These are phyloP conservation scores for Eospalax fontanierii DNA, from an alignment of 2,797 vertebrate species.

Conservation along the genomic window DNA sequence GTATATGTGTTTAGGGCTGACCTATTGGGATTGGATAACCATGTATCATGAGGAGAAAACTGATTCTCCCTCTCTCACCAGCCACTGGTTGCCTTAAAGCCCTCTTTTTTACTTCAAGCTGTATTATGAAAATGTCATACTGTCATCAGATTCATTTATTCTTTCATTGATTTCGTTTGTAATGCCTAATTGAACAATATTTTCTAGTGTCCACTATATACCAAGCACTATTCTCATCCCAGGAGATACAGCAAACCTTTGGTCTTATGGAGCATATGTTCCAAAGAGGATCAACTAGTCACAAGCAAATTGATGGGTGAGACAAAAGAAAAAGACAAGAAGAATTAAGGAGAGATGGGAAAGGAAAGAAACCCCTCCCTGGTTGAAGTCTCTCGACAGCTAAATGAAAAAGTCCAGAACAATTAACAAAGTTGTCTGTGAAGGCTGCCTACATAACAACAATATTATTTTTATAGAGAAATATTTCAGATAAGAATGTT, in stretches of 20 bases:
- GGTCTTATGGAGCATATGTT: background rate
- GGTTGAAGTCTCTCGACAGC: background rate
- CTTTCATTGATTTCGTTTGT: background rate
- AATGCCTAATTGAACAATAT: background rate
- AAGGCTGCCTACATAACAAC: background rate
- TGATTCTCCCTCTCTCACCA: too few relatives aligned
- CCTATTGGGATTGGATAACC: too few relatives aligned
- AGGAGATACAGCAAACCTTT: background rate
- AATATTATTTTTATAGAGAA: background rate
- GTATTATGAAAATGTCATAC: slow-evolving; percentile 1
- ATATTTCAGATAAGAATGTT: background rate
- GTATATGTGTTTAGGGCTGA: too few relatives aligned
- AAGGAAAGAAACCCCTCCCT: background rate
- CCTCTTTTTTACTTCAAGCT: background rate
- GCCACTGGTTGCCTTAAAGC: background rate
- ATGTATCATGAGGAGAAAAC: too few relatives aligned
- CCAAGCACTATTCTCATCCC: background rate
- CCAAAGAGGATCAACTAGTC: background rate
- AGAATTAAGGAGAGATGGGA: background rate
- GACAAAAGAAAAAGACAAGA: background rate
- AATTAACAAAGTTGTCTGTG: background rate
- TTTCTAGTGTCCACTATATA: background rate
- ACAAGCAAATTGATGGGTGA: background rate
- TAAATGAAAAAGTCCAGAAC: background rate
- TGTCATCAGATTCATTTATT: slow-evolving; percentile 9